A percentile compares a stretch with the other conserved stretches of the same genome.
These are phyloP conservation scores for Coenobita brevimanus DNA, from an alignment of 1,140 invertebrate species.

Conservation along the genomic window DNA sequence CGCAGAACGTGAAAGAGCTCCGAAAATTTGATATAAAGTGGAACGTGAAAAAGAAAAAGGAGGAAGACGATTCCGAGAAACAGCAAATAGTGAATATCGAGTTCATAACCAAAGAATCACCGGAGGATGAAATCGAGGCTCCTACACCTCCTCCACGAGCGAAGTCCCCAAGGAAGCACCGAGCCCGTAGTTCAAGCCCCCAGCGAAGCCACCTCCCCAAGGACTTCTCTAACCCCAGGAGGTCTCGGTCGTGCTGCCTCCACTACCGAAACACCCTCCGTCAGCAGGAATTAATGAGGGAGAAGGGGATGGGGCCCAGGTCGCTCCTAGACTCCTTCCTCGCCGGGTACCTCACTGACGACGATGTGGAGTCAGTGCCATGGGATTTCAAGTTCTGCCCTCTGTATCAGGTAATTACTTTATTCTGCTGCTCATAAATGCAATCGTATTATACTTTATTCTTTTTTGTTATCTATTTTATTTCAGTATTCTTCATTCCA, in stretches of 20 bases:
- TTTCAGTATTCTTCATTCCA: too few relatives aligned
- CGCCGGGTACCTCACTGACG: background rate
- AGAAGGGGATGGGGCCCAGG: background rate
- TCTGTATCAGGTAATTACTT: conserved; percentile 38
- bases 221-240: conserved; percentile 12
- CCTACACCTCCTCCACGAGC: conserved; percentile 23
- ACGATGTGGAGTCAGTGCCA: conserved; percentile 1
- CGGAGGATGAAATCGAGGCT: background rate
- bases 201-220: background rate
- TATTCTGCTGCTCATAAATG: background rate
- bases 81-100: conserved; percentile 51
- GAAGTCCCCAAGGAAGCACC: conserved; percentile 6
- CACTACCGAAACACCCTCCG: conserved; percentile 23
- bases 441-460: background rate
- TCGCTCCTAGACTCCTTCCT: conserved; percentile 38
- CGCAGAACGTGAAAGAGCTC: background rate
- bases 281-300: conserved; percentile 24
- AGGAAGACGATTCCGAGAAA: background rate
- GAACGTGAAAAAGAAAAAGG: background rate
- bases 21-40: background rate
- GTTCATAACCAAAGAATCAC: conserved; percentile 28
- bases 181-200: conserved; percentile 39
- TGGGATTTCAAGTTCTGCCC: conserved; percentile 48
- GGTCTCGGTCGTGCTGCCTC: conserved; percentile 47
- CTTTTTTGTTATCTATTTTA: too few relatives aligned